Evolutionary conservation across 1,140 invertebrate genomes (phyloP).

Genomic region (Pseudomyrmex concolor): DNA sequence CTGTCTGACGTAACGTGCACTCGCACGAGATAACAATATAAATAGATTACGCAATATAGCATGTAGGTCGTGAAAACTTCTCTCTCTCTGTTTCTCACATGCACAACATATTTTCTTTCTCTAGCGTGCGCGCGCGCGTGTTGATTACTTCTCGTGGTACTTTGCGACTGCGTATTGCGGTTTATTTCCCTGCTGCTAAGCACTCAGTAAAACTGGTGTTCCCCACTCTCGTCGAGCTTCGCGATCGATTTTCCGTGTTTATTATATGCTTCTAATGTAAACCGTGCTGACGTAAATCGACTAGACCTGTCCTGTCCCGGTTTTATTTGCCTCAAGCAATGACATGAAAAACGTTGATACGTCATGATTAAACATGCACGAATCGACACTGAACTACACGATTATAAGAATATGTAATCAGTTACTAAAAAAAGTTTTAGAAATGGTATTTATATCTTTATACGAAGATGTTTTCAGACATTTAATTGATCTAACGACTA

Average conservation of each 20-base stretch:
- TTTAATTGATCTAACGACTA: too few species aligned
- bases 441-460: too few species aligned
- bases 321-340: slow-evolving; percentile 1
- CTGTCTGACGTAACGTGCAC: slow-evolving; percentile 67
- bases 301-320: slow-evolving; percentile 11
- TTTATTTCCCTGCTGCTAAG: not conserved
- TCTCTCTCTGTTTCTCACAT: not conserved
- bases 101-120: not conserved
- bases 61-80: slow-evolving; percentile 62
- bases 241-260: slow-evolving; percentile 76
- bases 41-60: slow-evolving; percentile 81
- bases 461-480: too few species aligned
- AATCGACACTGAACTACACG: too few species aligned
- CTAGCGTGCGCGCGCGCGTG: not conserved
- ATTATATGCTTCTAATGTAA: slow-evolving; percentile 63
- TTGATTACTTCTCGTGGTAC: not conserved
- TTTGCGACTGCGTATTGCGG: slow-evolving; percentile 30
- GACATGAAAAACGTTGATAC: not conserved
- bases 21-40: slow-evolving; percentile 76
- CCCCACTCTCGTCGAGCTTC: slow-evolving; percentile 22
- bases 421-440: too few species aligned
- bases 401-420: too few species aligned
- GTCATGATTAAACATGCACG: slow-evolving; percentile 9
- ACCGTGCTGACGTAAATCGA: slow-evolving; percentile 56
- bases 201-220: not conserved